A percentile compares a stretch with the other conserved stretches of the same genome.
phyloP scores from a whole-genome alignment of 2,797 vertebrate genomes.

The Notolabrus celidotus region DNA sequence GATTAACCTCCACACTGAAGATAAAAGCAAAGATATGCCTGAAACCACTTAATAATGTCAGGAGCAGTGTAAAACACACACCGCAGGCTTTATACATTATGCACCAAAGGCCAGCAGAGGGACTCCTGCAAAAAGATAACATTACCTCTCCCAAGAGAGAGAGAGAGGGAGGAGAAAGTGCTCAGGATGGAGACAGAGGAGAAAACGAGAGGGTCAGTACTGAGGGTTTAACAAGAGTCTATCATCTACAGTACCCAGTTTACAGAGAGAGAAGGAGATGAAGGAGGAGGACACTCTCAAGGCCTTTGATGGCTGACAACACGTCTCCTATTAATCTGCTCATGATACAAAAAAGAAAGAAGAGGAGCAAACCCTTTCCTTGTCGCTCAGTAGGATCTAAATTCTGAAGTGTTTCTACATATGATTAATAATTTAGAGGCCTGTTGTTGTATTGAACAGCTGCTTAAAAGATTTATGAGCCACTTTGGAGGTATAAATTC shows the following conservation, averaged over 20 bases:
- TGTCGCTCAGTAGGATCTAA: constrained; percentile 6
- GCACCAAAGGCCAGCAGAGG: constrained; percentile 77
- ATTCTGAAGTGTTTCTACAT: not conserved
- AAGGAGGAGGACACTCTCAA: constrained; percentile 56
- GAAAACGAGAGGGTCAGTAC: constrained; percentile 70
- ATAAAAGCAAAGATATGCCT: constrained; percentile 79
- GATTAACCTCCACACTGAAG: constrained; percentile 72
- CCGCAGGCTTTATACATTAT: constrained; percentile 82
- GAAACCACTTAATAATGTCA: constrained; percentile 77
- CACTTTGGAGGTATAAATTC: constrained; percentile 27
- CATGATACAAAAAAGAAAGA: constrained; percentile 64
- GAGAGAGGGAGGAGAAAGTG: constrained; percentile 14
- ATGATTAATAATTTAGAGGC: constrained; percentile 18
- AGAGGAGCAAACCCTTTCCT: constrained; percentile 4
- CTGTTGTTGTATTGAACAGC: constrained; percentile 4
- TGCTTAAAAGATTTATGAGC: constrained; percentile 26
- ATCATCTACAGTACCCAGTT: constrained; percentile 67
- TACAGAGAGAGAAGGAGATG: constrained; percentile 45
- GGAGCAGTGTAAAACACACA: constrained; percentile 80
- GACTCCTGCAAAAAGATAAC: constrained; percentile 82
- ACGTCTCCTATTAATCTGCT: constrained; percentile 77
- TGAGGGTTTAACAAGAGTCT: constrained; percentile 77
- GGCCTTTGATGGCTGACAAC: constrained; percentile 70
- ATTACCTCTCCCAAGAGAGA: constrained; percentile 62
- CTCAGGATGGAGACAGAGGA: constrained; percentile 48